Conservation (phyloP, 2,888 invertebrate species). For the Gnatocerus cornutus region DNA sequence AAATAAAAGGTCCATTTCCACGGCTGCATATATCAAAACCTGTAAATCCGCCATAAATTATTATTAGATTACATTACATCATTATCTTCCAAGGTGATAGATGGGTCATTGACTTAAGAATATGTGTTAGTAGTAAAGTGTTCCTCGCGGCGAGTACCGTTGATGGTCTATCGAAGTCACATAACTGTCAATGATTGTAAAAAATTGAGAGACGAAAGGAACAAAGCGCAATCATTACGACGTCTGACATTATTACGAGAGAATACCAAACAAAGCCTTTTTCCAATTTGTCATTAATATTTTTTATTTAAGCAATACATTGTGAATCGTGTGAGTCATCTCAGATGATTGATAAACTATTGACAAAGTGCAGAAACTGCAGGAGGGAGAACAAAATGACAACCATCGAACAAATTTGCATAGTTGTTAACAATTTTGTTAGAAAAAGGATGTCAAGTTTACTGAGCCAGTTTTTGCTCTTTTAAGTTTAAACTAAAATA, state of each 20-base stretch:
- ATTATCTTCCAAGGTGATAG: constrained; percentile 10
- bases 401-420: no score
- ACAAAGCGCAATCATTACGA: no score
- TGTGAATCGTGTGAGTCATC: no score
- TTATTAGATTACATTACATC: constrained; percentile 20
- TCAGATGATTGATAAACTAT: no score
- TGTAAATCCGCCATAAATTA: not conserved
- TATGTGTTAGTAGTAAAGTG: constrained; percentile 32
- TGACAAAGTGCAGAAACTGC: no score
- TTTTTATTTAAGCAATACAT: no score
- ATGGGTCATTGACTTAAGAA: constrained; percentile 40
- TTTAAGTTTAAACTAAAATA: constrained; percentile 1
- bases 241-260: no score
- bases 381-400: no score
- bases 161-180: constrained; percentile 9
- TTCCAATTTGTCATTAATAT: not conserved
- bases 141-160: constrained; percentile 24
- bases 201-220: not conserved
- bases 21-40: not conserved
- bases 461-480: not conserved
- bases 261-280: not conserved
- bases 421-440: not conserved
- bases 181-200: constrained; percentile 9
- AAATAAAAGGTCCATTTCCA: constrained; percentile 3
- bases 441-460: constrained; percentile 3